Conservation (phyloP, 2,888 invertebrate genomes). For the Parochlus steinenii region DNA sequence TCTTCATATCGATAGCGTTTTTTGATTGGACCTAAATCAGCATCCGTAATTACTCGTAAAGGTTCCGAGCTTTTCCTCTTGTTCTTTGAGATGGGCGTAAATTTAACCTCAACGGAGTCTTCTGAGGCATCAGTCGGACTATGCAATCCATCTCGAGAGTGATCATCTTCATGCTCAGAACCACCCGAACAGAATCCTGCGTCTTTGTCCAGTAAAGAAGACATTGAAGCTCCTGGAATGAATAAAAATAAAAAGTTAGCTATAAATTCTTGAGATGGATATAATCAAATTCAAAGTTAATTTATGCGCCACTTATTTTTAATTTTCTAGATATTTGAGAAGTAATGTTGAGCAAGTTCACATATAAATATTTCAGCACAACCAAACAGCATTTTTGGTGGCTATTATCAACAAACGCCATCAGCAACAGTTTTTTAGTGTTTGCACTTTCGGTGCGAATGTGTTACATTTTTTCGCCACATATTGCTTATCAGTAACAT, state of each 20-base stretch:
- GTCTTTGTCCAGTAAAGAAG: conserved; percentile 31
- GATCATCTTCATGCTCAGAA: conserved; percentile 41
- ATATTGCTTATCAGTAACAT: too few species aligned
- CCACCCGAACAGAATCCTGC: conserved; percentile 56
- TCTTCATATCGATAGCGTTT: conserved; percentile 46
- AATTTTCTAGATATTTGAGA: too few species aligned
- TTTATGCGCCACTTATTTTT: too few species aligned
- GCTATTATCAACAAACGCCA: too few species aligned
- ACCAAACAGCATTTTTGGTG: too few species aligned
- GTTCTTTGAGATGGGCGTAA: conserved; percentile 38
- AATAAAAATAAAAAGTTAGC: conserved; percentile 12
- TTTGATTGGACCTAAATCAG: conserved; percentile 41
- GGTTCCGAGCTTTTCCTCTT: conserved; percentile 54
- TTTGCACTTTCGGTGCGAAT: too few species aligned
- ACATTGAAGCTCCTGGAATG: conserved; percentile 26
- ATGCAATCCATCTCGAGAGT: conserved; percentile 30
- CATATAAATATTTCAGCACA: too few species aligned
- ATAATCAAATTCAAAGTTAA: too few species aligned
- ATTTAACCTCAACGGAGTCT: conserved; percentile 46
- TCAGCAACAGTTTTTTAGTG: too few species aligned
- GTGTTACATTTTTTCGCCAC: too few species aligned
- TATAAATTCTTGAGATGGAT: too few species aligned
- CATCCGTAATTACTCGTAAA: conserved; percentile 37
- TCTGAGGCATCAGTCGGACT: conserved; percentile 48
- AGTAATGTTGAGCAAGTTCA: too few species aligned